Conservation (phyloP, 2,888 invertebrate species). For the Rhyacophila evoluta region DNA sequence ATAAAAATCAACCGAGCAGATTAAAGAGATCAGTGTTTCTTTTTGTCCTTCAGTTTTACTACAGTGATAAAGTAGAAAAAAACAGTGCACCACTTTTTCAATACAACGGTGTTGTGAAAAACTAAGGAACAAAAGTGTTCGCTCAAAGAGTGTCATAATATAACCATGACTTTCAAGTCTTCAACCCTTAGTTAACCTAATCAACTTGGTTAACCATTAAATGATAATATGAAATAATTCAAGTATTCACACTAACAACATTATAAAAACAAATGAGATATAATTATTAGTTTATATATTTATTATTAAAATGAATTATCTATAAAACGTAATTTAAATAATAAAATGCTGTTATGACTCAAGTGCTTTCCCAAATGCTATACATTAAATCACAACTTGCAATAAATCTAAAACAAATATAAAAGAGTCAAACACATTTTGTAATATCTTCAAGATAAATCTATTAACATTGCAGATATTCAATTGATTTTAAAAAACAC, state of each 20-base stretch:
- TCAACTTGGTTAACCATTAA: too few relatives aligned
- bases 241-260: constrained; percentile 16
- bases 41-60: too few relatives aligned
- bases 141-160: too few relatives aligned
- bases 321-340: background rate
- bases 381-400: background rate
- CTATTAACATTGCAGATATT: background rate
- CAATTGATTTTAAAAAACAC: background rate
- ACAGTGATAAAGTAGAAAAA: too few relatives aligned
- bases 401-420: background rate
- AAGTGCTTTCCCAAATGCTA: background rate
- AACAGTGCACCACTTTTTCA: too few relatives aligned
- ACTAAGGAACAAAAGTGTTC: too few relatives aligned
- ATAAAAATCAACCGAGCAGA: too few relatives aligned
- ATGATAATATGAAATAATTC: background rate
- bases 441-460: background rate
- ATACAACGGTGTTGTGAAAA: too few relatives aligned
- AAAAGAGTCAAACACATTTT: background rate
- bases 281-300: background rate
- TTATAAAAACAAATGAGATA: background rate
- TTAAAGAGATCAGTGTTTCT: too few relatives aligned
- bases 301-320: background rate
- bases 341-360: background rate
- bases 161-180: too few relatives aligned
- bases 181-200: too few relatives aligned